A percentile compares a stretch with the other conserved stretches of the same genome.
Conservation (phyloP, 2,888 invertebrate species). For the Xanthorhoe designata region DNA sequence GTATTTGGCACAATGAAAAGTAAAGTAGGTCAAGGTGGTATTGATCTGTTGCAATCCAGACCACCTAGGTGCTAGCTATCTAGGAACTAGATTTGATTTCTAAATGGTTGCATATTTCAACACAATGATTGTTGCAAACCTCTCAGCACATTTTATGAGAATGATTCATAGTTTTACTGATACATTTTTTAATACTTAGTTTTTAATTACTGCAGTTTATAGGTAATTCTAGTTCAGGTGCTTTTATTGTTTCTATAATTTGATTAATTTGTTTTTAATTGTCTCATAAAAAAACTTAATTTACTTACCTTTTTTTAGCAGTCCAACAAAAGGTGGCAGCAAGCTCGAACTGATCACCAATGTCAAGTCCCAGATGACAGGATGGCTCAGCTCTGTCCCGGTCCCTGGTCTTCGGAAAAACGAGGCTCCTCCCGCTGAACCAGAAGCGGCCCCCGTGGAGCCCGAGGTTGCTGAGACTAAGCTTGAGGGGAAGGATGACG, state of each 20-base stretch:
- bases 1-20: conserved; percentile 16
- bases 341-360: conserved; percentile 94
- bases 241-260: background rate
- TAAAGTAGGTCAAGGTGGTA: conserved; percentile 38
- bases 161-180: conserved; percentile 16
- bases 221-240: background rate
- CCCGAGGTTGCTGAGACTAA: conserved; percentile 73
- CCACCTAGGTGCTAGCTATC: conserved; percentile 10
- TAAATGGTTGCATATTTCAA: conserved; percentile 11
- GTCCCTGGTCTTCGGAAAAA: conserved; percentile 91
- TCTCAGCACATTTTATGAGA: background rate
- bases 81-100: conserved; percentile 12
- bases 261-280: background rate
- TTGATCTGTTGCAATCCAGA: conserved; percentile 32
- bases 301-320: conserved; percentile 60
- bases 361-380: conserved; percentile 94
- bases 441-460: conserved; percentile 74
- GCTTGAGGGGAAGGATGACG: conserved; percentile 89
- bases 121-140: conserved; percentile 7
- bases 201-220: background rate
- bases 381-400: conserved; percentile 92
- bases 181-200: background rate
- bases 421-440: conserved; percentile 82
- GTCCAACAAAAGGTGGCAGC: conserved; percentile 90
- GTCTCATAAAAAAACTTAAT: background rate